Evolutionary conservation across 2,888 invertebrate species (phyloP), one percentile per base, ranked within the genome.

Genomic region (Watsonalla cultraria): DNA sequence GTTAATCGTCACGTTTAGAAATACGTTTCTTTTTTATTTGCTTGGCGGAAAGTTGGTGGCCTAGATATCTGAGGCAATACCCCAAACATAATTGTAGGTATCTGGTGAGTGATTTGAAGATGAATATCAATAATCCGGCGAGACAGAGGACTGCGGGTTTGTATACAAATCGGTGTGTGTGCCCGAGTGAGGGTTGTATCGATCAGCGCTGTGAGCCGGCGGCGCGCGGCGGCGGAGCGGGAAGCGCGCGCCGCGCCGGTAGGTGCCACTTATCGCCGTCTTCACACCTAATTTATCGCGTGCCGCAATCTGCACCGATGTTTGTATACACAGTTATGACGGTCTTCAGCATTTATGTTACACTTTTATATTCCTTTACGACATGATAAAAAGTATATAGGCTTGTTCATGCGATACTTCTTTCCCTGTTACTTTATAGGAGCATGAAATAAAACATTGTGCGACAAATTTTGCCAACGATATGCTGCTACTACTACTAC

Each of bases 281-380:
- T 87, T 85, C 84, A 82, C 87, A 84, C 86, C 82, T 84, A 84
- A 88, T 87, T 88, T 87, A 86, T 85, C 85, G 86, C 84, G 79
- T 76, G 79, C 74, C 78, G 80, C 81, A 76, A 83, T 85, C 82
- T 75, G 67, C 72, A 68, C 66, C 74, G 72, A 62, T 78, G 77
- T 76, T 79, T 77, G 75, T 78, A 74, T 71, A 75, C 74, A 72
- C 64, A 61, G 67, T 68, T 72, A 73, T 68, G 75, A 74, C 70
- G 70, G 74, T 57, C 60, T 57, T 62, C 60, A 65, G 59, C 67
- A 58, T 67, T 70, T 70, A 64, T 69, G 68, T 67, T 60, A 65
- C 64, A 63, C 67, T 58, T 51, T 65, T 59, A 60, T 59, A 51
- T 45, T 47, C 54, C 55, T 63, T 68, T 68, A 67, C 66, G 61